Evolutionary conservation across 2,888 invertebrate genomes (phyloP), one percentile per base, ranked within the genome.

Genomic region (Conchocele bisecta): DNA sequence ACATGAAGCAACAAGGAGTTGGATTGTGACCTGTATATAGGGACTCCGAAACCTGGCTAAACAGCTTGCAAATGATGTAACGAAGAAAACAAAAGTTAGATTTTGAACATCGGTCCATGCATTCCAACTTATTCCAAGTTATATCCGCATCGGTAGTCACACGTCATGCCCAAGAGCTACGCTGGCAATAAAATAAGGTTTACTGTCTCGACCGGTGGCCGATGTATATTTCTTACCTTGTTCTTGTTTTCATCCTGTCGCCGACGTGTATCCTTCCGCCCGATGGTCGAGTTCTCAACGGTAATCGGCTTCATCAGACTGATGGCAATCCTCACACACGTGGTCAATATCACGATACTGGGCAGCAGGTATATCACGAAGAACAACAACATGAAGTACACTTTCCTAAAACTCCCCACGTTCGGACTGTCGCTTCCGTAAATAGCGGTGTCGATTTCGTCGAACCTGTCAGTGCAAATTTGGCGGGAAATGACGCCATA

Each of bases 331-430:
- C 79, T 81, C 2, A 82, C 70, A 56, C 86, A 87, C 6, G 89
- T 89, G 24, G 75, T 78, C 6, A 86, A 51, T 35, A 92, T 92
- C 63, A 92, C 86, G 7, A 87, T 61, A 71, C 91, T 84, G 0
- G 92, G 92, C 5, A 91, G 63, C 7, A 91, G 58, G 82, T 91
- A 92, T 68, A 92, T 88, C 41, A 89, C 83, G 61, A 91, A 73
- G 77, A 92, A 92, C 4, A 92, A 84, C 73, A 90, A 89, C 20
- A 91, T 81, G 80, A 91, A 92, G 79, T 91, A 92, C 13, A 83
- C 85, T 29, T 76, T 81, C 26, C 89, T 86, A 67, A 88, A 88
- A 31, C 68, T 75, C 5, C 83, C 88, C 24, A 50, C 37, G 26
- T 61, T 67, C 17, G 33, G 41, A 13, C 65, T 61, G 44, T 75